Base-by-base conservation (phyloP, 2,797 vertebrate genomes). In the Labeo calbasu region DNA sequence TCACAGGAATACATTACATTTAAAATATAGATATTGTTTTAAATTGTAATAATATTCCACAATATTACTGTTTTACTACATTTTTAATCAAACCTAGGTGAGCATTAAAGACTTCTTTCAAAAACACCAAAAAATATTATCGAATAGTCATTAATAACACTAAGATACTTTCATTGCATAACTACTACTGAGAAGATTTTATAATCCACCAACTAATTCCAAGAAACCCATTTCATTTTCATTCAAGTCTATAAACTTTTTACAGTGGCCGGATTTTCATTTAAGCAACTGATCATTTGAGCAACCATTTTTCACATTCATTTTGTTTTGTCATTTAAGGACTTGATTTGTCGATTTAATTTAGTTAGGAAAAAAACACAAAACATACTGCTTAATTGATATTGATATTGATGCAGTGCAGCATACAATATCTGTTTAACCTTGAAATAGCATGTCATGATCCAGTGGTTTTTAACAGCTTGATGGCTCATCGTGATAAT, bases 301-400 rank as follows among this genome's bases (percentile, higher is more conserved):
- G 48, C 17, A 73, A 5, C 17, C 48, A 13, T 53, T 53, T 72
- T 72, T 8, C 23, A 51, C 14, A 5, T 10, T 50, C 4, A 28
- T 50, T 71, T 53, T 1, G 4, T 48, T 70, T 48, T 0, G 17
- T 23, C 2, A 72, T 28, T 50, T 36, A 40, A 9, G 0, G 4
- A 23, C 13, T 36, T 76, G 32, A 76, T 55, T 23, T 40, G 15
- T n/a, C 1, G 2, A 40, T 40, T 55, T 0, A 15, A 57, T 53
- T 25, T 19, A 70, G 48, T 57, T 55, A 48, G 5, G 32, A 32
- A 73, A 40, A 40, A 3, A 73, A 21, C 36, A 21, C 23, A 32
- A 14, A 78, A 69, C 57, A 32, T 68, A n/a, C 36, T 63, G 21
- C 77, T 79, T 66, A 8, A 83, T 65, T 57, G 53, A 59, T 68